phyloP scores from a whole-genome alignment of 2,888 invertebrate genomes.

The Gerris lacustris region DNA sequence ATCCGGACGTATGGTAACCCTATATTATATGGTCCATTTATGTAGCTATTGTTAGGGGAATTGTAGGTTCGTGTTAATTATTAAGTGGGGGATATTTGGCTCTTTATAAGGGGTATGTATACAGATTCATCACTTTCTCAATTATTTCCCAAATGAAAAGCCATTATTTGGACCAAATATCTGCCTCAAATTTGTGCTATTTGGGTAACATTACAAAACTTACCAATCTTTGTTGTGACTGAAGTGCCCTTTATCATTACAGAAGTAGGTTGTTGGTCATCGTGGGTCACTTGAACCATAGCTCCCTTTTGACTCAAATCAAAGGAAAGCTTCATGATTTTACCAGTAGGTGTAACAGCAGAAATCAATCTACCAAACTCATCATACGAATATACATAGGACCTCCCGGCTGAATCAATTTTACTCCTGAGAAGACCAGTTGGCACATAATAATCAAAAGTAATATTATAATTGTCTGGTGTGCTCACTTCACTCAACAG shows the following conservation, averaged over 20 bases:
- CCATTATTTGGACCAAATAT: too few relatives aligned
- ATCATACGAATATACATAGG: conserved; percentile 88
- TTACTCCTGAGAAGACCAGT: conserved; percentile 80
- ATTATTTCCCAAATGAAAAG: too few relatives aligned
- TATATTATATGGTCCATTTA: too few relatives aligned
- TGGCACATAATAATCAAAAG: conserved; percentile 84
- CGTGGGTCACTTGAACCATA: conserved; percentile 69
- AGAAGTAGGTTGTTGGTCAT: conserved; percentile 67
- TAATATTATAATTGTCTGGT: conserved; percentile 85
- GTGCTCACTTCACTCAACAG: conserved; percentile 81
- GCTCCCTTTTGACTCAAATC: conserved; percentile 86
- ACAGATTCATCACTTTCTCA: too few relatives aligned
- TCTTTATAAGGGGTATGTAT: too few relatives aligned
- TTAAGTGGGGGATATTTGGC: too few relatives aligned
- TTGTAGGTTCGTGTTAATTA: too few relatives aligned
- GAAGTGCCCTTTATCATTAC: conserved; percentile 79
- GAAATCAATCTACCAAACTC: conserved; percentile 83
- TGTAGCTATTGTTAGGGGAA: too few relatives aligned
- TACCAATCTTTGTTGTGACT: conserved; percentile 61
- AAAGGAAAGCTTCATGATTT: conserved; percentile 74
- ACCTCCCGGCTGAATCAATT: conserved; percentile 76
- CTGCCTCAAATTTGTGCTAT: too few relatives aligned
- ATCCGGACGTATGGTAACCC: too few relatives aligned
- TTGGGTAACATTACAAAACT: conserved; percentile 18
- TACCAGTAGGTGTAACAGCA: conserved; percentile 89